Base-by-base conservation (phyloP, 35 echinoderm and acorn worm genomes). In the Nesometra sesokonis region DNA sequence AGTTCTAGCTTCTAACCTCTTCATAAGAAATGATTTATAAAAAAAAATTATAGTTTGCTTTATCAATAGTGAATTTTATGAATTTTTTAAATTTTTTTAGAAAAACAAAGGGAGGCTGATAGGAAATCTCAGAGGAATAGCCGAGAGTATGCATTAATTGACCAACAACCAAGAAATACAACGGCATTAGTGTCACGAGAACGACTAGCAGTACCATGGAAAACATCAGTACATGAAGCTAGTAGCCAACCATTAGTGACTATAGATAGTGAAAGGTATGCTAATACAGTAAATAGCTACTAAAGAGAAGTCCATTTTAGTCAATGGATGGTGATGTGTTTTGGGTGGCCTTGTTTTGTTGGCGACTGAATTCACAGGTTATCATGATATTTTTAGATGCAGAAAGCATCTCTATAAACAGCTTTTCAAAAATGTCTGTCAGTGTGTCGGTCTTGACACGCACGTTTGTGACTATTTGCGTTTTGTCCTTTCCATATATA, bases 241-340 rank as follows among this genome's bases (percentile, higher is more conserved):
- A 93, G 94, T 90, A 93, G 94, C 78, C 92, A 99, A 57, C 96
- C 96, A 27, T 82, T 99, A 76, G 96, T 99, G 29, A 87, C 96
- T 43, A 91, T 99, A 86, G 96, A 99, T 85, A 99, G 96, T 88
- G 96, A 99, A 90, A 99, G 96, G 96, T 94, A 67, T 13, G 21
- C 9, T 27, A 67, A 67, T 27, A 19, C 9, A 5, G 52, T 13
- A 13, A 67, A 27, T 67, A 2, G 21, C 52, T 27, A 27, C 52
- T 27, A 67, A 9, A 2, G 2, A 67, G 9, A 43, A 15, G 38
- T 43, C 15, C 15, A 15, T 7, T 43, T 7, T 15, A 43, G 15
- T 7, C 38, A 43, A 43, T 7, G 38, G 4, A 4, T 7, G 38
- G 38, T n/a, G n/a, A n/a, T n/a, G n/a, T n/a, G n/a, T n/a, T n/a